Conservation (phyloP, 1,140 invertebrate species). For the Ylistrum balloti region DNA sequence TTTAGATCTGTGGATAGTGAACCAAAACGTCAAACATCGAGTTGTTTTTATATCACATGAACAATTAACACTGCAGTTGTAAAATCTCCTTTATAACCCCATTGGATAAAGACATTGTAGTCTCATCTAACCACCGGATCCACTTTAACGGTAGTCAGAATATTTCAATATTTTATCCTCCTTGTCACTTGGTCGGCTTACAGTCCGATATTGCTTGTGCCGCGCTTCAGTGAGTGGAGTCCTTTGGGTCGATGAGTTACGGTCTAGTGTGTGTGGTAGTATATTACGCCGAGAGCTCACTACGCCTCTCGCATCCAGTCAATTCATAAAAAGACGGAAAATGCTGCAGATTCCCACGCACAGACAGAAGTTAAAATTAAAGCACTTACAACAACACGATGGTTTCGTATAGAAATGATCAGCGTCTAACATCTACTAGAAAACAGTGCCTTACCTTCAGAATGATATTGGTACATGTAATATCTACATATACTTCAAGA, state of each 20-base stretch:
- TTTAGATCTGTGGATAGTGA: background rate
- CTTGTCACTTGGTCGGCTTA: background rate
- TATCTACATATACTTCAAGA: background rate
- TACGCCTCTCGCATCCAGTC: background rate
- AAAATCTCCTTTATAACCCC: no score
- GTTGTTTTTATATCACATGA: no score
- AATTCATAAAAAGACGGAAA: background rate
- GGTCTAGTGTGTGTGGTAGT: background rate
- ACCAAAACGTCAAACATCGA: background rate
- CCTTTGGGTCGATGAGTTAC: background rate
- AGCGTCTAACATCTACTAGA: background rate
- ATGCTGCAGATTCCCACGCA: background rate
- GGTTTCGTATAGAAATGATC: background rate
- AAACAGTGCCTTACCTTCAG: background rate
- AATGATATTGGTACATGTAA: no score
- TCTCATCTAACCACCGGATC: background rate
- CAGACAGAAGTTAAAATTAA: background rate
- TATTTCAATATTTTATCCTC: constrained; percentile 28
- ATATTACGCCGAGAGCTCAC: background rate
- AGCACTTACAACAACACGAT: background rate
- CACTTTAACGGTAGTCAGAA: background rate
- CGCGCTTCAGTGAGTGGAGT: background rate
- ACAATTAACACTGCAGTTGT: no score
- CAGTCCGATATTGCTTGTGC: background rate
- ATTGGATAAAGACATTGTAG: background rate